Percentiles rank a stretch among this genome's conserved stretches.
These are phyloP conservation scores for Drosophila lutescens DNA, from an alignment of 2,888 invertebrate genomes.

Conservation along the genomic window DNA sequence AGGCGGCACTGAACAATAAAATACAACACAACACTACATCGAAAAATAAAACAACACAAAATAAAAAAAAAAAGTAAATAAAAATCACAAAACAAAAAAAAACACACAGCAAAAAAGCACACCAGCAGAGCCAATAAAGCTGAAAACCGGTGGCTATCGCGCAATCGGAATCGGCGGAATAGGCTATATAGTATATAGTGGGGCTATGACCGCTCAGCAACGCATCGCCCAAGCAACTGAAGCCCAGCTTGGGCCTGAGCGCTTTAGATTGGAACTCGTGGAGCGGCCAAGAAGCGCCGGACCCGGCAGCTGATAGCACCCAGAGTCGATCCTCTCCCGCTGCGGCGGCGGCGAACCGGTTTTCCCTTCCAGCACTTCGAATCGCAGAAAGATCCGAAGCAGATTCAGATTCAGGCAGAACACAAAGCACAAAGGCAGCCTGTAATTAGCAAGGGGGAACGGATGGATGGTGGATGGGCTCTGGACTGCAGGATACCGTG, in stretches of 20 bases:
- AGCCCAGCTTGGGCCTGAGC: constrained; percentile 44
- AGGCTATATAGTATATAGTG: background rate
- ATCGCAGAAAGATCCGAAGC: constrained; percentile 7
- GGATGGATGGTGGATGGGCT: background rate
- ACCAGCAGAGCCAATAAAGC: constrained; percentile 18
- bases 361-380: constrained; percentile 14
- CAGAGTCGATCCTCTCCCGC: constrained; percentile 13
- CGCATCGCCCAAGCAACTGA: constrained; percentile 70
- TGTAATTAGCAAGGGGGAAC: constrained; percentile 19
- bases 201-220: constrained; percentile 52
- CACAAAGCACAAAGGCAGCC: constrained; percentile 12
- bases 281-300: constrained; percentile 23
- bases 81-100: background rate
- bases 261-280: background rate
- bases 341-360: constrained; percentile 18
- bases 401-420: background rate
- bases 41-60: background rate
- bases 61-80: background rate
- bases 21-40: background rate
- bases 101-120: constrained; percentile 1
- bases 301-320: constrained; percentile 23
- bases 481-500: constrained; percentile 17
- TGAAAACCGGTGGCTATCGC: constrained; percentile 57
- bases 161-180: constrained; percentile 1
- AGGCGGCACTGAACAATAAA: background rate